Conservation (phyloP, 2,888 invertebrate species). For the Andrena trimmerana region DNA sequence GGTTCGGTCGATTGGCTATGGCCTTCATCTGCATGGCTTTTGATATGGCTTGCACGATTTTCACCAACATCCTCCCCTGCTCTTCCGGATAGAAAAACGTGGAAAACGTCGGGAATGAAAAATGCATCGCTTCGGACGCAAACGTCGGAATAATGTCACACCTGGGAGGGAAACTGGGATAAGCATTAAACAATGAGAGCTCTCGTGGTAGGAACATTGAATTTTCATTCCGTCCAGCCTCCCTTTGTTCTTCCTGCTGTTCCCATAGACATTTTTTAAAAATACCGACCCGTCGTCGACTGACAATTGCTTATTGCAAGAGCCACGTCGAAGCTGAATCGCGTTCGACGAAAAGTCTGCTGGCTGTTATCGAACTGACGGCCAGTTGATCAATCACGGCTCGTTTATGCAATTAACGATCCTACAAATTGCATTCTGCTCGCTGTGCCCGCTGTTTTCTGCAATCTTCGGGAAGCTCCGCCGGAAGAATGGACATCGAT, state of each 20-base stretch:
- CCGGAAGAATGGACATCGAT: not conserved
- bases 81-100: constrained; percentile 2
- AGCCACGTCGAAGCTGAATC: no score
- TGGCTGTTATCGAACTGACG: not conserved
- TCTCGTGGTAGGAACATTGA: not conserved
- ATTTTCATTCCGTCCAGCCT: not conserved
- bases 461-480: not conserved
- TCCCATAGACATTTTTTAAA: not conserved
- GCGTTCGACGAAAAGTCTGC: not conserved
- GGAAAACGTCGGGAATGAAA: not conserved
- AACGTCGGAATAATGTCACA: not conserved
- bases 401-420: constrained; percentile 17
- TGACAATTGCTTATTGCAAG: no score
- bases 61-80: not conserved
- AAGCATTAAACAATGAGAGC: not conserved
- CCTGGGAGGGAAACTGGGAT: not conserved
- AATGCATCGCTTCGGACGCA: not conserved
- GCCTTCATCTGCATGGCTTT: constrained; percentile 1
- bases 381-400: constrained; percentile 6
- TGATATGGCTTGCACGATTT: constrained; percentile 2
- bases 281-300: not conserved
- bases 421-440: not conserved
- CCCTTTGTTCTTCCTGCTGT: not conserved
- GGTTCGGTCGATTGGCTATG: constrained; percentile 25
- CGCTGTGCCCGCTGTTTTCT: not conserved